Evolutionary conservation across 53 echinoderm and acorn worm species (phyloP), one percentile per base, ranked within the genome.

Genomic region (Mesocentrotus franciscanus): DNA sequence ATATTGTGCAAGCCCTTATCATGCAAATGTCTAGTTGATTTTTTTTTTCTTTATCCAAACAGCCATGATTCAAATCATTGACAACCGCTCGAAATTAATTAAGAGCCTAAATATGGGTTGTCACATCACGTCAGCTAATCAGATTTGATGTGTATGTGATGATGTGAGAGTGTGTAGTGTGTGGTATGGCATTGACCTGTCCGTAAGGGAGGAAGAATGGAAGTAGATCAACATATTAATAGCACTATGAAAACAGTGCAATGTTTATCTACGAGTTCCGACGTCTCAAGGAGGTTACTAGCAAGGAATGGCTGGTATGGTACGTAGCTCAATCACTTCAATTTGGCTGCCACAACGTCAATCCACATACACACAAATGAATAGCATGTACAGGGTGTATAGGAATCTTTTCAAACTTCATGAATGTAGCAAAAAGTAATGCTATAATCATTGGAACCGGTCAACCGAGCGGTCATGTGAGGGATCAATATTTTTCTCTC

Each of bases 241-340:
- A 60, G 90, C 90, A 90, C 90, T 90, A 90, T 30, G 90, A 90
- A 59, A 90, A 90, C 90, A 90, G 29, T 81, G 90, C n/a, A 15
- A 58, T 90, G 90, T 90, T 90, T 58, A 90, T 90, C 59, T 32
- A 90, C 14, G 90, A 26, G 58, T 60, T 90, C 58, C 60, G 58
- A 60, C 39, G 81, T 42, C 81, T 42, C 81, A 64, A 64, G 42
- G 11, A 81, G 81, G 17, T 81, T 81, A 16, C 16, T 39, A 29
- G 18, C 6, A 14, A 42, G 36, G 81, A 81, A 81, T 81, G 81
- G 8, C 7, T 81, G 81, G 81, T 81, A 81, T 81, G 81, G 39
- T 20, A 42, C 16, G 14, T 29, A 22, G 24, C 29, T 42, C 76
- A 76, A 76, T 30, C 76, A 30, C 33, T 76, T 30, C 33, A 81